These are phyloP conservation scores for Rotaria magnacalcarata DNA, from an alignment of 2,888 invertebrate species.

Conservation along the genomic window DNA sequence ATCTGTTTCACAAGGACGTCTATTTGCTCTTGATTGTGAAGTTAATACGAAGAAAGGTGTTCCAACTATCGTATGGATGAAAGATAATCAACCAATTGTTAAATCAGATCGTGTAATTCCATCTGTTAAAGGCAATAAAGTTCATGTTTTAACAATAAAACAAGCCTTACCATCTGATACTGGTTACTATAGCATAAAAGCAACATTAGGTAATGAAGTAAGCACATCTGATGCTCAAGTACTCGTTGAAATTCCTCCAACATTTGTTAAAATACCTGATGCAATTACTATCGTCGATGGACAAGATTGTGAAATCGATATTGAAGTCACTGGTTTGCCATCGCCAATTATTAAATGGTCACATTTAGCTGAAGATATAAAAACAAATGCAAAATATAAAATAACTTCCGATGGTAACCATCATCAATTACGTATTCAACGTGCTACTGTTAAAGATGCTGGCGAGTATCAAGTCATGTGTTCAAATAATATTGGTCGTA, in stretches of 20 bases:
- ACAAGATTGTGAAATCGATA: slow-evolving; percentile 14
- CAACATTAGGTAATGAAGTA: background rate
- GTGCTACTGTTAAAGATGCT: background rate
- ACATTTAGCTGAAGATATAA: background rate
- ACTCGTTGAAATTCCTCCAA: background rate
- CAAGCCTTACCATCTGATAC: slow-evolving; percentile 39
- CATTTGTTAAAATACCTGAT: slow-evolving; percentile 22
- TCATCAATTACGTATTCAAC: slow-evolving; percentile 18
- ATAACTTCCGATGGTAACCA: slow-evolving; percentile 71
- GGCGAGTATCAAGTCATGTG: background rate
- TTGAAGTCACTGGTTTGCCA: slow-evolving; percentile 11
- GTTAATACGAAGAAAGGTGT: background rate
- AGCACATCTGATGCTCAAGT: background rate
- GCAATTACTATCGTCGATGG: slow-evolving; percentile 11
- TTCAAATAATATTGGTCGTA: background rate
- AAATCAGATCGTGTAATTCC: background rate
- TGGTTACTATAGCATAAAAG: slow-evolving; percentile 45
- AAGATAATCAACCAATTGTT: slow-evolving; percentile 29
- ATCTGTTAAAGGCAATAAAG: background rate
- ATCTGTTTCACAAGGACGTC: background rate
- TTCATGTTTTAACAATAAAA: slow-evolving; percentile 38
- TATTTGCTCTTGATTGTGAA: slow-evolving; percentile 24
- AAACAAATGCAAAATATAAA: slow-evolving; percentile 72
- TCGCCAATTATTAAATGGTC: background rate
- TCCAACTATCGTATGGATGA: background rate